Evolutionary conservation across 30 jellyfish, hydroid and myxozoan genomes (phyloP).

Genomic region (Cassiopea andromeda): DNA sequence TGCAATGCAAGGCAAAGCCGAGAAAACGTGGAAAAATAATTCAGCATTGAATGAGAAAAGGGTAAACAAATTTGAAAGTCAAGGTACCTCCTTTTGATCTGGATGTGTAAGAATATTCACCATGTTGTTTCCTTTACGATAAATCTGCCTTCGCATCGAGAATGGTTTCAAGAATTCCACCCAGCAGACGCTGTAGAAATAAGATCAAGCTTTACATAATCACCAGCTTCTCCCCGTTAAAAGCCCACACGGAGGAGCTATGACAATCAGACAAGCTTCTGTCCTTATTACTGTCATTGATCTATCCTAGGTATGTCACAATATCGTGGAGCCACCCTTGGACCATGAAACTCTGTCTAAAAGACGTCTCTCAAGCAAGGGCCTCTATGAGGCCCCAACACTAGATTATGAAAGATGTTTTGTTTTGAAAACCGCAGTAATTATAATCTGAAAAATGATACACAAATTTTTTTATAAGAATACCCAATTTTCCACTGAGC

Average conservation of each 20-base stretch:
- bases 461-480: too few relatives aligned
- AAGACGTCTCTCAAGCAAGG: too few relatives aligned
- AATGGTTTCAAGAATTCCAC: constrained; percentile 76
- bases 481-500: too few relatives aligned
- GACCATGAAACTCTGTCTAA: too few relatives aligned
- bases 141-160: constrained; percentile 36
- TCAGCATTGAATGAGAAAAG: not conserved
- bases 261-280: too few relatives aligned
- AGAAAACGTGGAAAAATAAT: not conserved
- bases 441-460: too few relatives aligned
- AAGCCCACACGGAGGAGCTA: not conserved
- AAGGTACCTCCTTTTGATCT: constrained; percentile 43
- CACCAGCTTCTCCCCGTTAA: not conserved
- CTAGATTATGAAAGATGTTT: too few relatives aligned
- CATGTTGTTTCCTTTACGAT: constrained; percentile 83
- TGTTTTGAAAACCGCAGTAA: too few relatives aligned
- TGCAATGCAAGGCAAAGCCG: not conserved
- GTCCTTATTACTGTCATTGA: too few relatives aligned
- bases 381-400: too few relatives aligned
- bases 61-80: not conserved
- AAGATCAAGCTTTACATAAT: not conserved
- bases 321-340: too few relatives aligned
- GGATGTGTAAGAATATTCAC: constrained; percentile 68
- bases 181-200: constrained; percentile 68
- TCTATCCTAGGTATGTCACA: too few relatives aligned